Base-by-base conservation (phyloP, 2,113 vertebrate genomes). In the Tychaedon coryphoeus region DNA sequence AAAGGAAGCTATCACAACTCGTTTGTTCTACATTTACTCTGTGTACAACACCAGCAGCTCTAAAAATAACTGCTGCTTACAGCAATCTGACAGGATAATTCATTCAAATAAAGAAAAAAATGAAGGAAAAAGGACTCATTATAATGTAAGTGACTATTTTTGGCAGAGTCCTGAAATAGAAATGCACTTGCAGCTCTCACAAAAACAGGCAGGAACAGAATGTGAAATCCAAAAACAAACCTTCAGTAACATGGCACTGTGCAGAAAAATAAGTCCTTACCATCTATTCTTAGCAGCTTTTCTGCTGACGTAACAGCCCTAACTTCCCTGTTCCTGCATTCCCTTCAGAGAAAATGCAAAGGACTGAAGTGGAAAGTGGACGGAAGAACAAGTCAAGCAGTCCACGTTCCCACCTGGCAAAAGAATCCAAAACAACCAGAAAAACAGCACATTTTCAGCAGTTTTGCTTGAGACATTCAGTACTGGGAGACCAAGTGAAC, bases 161-260 rank as follows among this genome's bases (percentile, higher is more conserved):
- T 83, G 75, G 50, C 58, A 81, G 31, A 64, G 42, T 80, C 92
- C 74, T 19, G 7, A 93, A 95, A 95, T 48, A 96, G 92, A 92
- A 94, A 81, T 43, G 69, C 28, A 77, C 70, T 90, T 80, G 57
- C 12, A 96, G 88, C 7, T 80, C 69, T 86, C 45, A 65, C 18
- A 33, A 92, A 93, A 93, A 64, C 71, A 92, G 74, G 56, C 62
- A 86, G 67, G 96, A 96, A 96, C 90, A 94, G 82, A 86, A 95
- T 36, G 71, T 93, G 85, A 95, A 96, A 92, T 90, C 43, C 67
- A 75, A 90, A 96, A 95, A 73, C 74, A 88, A 17, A 60, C 56
- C 43, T 80, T 92, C 16, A 19, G 61, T 71, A 83, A 83, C 19
- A 58, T 3, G 17, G 58, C 77, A 69, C 40, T 45, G 38, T 31